A percentile compares a stretch with the other conserved stretches of the same genome.
These are phyloP conservation scores for Hydrophis major DNA, from an alignment of 2,797 vertebrate species.

Conservation along the genomic window DNA sequence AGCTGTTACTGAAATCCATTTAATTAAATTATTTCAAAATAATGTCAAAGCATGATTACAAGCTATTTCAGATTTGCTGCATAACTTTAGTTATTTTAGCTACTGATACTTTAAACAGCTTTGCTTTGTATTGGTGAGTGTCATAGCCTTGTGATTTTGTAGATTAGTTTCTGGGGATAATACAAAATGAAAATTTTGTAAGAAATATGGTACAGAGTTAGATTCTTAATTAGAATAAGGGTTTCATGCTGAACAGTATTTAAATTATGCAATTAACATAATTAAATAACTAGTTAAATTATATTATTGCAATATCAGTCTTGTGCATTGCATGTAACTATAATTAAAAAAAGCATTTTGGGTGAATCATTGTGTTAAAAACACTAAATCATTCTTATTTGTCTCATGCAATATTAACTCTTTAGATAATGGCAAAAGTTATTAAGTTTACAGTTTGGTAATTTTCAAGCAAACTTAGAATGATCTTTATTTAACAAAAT, in stretches of 20 bases:
- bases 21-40: conserved; percentile 13
- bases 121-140: not conserved
- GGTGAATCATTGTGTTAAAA: not conserved
- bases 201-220: not conserved
- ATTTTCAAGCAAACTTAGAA: not conserved
- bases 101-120: not conserved
- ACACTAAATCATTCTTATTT: not conserved
- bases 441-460: not conserved
- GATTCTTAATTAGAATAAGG: not conserved
- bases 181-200: not conserved
- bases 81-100: conserved; percentile 5
- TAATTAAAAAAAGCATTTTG: not conserved
- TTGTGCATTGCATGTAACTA: not conserved
- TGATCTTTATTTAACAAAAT: not conserved
- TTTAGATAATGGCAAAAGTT: not conserved
- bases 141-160: not conserved
- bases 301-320: not conserved
- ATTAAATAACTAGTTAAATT: not conserved
- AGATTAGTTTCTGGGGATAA: not conserved
- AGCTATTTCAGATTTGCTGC: not conserved
- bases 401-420: not conserved
- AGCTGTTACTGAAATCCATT: not conserved
- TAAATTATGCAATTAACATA: not conserved
- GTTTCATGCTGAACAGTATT: not conserved
- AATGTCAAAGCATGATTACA: not conserved